These are phyloP conservation scores for Drosophila murphyi DNA, from an alignment of 1,140 invertebrate species.

Conservation along the genomic window DNA sequence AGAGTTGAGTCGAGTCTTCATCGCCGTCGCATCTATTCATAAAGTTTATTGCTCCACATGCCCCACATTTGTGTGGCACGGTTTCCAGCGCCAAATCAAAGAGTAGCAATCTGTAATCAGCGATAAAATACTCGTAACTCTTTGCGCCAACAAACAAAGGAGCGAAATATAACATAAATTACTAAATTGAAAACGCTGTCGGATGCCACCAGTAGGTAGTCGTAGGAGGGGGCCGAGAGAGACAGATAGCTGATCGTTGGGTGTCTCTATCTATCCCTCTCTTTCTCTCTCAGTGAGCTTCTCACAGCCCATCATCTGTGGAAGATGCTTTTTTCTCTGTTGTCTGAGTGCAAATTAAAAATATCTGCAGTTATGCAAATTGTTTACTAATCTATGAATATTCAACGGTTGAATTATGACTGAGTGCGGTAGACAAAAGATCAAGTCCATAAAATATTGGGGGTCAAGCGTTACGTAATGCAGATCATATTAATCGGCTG, in stretches of 20 bases:
- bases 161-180: constrained; percentile 40
- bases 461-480: constrained; percentile 18
- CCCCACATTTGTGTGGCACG: constrained; percentile 50
- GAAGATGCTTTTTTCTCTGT: no score
- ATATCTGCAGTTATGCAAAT: constrained; percentile 45
- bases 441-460: background rate
- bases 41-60: constrained; percentile 68
- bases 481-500: no score
- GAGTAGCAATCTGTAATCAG: constrained; percentile 49
- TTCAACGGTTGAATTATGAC: constrained; percentile 1
- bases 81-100: constrained; percentile 34
- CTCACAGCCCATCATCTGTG: no score
- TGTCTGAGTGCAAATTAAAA: constrained; percentile 40
- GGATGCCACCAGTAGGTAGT: no score
- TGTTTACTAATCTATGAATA: constrained; percentile 14
- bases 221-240: no score
- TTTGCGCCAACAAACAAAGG: constrained; percentile 8
- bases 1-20: background rate
- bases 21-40: constrained; percentile 40
- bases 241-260: background rate
- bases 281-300: background rate
- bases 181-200: constrained; percentile 31
- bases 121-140: constrained; percentile 28
- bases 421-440: no score
- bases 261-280: background rate